phyloP scores from a whole-genome alignment of 2,113 vertebrate genomes.

The Sitta europaea region DNA sequence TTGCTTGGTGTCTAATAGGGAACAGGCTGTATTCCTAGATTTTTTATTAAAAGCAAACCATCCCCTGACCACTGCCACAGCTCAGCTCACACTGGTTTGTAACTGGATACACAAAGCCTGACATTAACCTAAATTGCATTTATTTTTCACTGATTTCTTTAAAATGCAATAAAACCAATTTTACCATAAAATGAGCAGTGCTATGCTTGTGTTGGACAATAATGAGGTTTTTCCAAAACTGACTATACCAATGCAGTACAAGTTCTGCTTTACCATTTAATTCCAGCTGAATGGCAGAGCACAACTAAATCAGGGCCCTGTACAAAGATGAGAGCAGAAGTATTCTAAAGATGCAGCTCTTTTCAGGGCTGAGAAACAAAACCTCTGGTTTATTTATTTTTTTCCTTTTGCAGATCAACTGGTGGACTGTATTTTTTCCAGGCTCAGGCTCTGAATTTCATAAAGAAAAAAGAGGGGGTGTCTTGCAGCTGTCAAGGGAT shows the following conservation, averaged over 20 bases:
- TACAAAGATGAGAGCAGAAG: not conserved
- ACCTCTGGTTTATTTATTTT: accelerated
- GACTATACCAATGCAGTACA: not conserved
- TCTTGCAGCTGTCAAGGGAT: not conserved
- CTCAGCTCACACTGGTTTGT: not conserved
- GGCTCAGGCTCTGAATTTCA: not conserved
- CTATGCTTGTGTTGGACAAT: not conserved
- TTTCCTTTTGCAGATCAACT: not conserved
- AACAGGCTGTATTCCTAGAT: not conserved
- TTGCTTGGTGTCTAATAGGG: not conserved
- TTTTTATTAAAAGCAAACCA: not conserved
- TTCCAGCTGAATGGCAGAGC: not conserved
- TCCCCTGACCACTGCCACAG: not conserved
- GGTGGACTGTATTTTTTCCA: not conserved
- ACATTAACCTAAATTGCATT: not conserved
- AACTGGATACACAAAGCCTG: not conserved
- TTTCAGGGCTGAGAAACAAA: not conserved
- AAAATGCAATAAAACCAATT: not conserved
- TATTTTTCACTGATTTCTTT: not conserved
- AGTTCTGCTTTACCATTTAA: not conserved
- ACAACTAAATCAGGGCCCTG: not conserved
- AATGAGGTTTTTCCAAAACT: not conserved
- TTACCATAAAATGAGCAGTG: not conserved
- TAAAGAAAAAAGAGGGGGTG: not conserved
- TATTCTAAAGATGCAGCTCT: not conserved